phyloP scores from a whole-genome alignment of 2,797 vertebrate species.

The Odontamblyopus rebecca region DNA sequence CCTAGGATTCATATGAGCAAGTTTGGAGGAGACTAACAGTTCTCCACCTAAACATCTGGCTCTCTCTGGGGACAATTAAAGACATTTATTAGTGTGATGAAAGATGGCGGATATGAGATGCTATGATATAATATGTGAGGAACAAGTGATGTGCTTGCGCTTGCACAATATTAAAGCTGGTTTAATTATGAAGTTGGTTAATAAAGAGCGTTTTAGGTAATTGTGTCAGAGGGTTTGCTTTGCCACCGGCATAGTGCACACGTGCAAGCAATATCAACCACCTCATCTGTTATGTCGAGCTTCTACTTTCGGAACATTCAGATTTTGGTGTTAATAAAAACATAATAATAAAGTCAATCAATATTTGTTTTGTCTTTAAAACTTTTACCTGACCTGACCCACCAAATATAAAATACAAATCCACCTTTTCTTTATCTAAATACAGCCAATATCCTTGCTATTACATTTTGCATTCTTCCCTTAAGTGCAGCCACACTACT shows the following conservation, averaged over 20 bases:
- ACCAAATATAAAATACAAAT: not conserved
- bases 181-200: slow-evolving; percentile 44
- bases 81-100: slow-evolving; percentile 35
- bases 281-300: slow-evolving; percentile 33
- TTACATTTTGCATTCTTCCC: not conserved
- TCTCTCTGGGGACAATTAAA: slow-evolving; percentile 44
- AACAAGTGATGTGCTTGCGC: slow-evolving; percentile 21
- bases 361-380: not conserved
- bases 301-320: slow-evolving; percentile 31
- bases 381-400: not conserved
- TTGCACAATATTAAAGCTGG: slow-evolving; percentile 24
- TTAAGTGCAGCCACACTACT: not conserved
- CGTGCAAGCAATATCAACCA: slow-evolving; percentile 43
- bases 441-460: not conserved
- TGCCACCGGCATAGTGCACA: slow-evolving; percentile 55
- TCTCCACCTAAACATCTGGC: slow-evolving; percentile 48
- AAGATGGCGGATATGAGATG: slow-evolving; percentile 2
- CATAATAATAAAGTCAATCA: not conserved
- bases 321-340: slow-evolving; percentile 40
- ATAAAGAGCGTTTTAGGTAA: slow-evolving; percentile 54
- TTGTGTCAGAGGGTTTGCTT: slow-evolving; percentile 40
- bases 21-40: slow-evolving; percentile 22
- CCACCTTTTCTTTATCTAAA: not conserved
- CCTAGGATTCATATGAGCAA: slow-evolving; percentile 48
- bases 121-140: slow-evolving; percentile 11